Base-by-base conservation (phyloP, 2,797 vertebrate genomes). In the Eurystomus glaucurus region DNA sequence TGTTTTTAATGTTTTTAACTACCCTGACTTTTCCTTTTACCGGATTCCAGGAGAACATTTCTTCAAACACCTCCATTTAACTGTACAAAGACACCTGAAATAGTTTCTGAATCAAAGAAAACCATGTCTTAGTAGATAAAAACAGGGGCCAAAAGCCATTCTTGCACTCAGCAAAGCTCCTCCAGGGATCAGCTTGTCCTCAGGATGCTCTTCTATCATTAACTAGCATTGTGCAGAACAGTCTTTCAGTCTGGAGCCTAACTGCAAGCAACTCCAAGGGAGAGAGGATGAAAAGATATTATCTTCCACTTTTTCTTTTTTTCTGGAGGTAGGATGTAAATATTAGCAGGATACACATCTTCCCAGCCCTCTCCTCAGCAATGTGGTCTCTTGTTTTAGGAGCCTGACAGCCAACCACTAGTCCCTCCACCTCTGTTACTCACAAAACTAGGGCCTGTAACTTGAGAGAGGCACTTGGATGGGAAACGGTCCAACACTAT, bases 101-200 rank as follows among this genome's bases (percentile, higher is more conserved):
- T 52, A 50, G 51, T 61, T 61, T 78, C 68, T 2, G 11, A 91
- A 93, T 84, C 88, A 93, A 94, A 80, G 88, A 20, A 69, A 95
- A 29, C 11, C 11, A 1, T 45, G 28, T 25, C 22, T 80, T 2
- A 52, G 31, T 0, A 78, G 82, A 94, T 71, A 83, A 96, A 90
- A 94, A 64, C 64, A 37, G 37, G n/a, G 57, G 68, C 82, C 60
- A 95, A 94, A 97, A 96, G 71, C 72, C 33, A 60, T 61, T 48
- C 75, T 83, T 75, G 82, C 37, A 52, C 29, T 79, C 82, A 52
- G 17, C 1, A 66, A 68, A 72, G 65, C 65, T 58, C 62, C 61
- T 52, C 33, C 23, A 50, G 87, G 91, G 78, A 85, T 31, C 65
- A 48, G 55, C 45, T 22, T 77, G 88, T 69, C 69, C 39, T 55